These are phyloP conservation scores for Petrolisthes cinctipes DNA, from an alignment of 2,888 invertebrate genomes.

Conservation along the genomic window DNA sequence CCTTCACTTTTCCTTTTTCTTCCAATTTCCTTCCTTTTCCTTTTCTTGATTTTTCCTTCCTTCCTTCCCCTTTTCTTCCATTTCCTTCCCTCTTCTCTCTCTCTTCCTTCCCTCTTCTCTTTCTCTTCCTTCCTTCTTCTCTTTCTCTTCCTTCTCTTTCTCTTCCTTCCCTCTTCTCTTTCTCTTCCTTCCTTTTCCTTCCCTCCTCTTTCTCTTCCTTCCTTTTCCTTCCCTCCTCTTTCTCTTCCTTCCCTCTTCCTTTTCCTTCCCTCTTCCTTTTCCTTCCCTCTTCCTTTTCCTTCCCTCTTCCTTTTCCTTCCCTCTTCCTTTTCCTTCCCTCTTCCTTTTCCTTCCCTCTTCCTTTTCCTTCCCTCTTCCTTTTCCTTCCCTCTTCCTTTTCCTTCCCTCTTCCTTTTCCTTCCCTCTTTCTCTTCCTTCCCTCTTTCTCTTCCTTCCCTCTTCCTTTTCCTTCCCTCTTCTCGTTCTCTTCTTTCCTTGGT, in stretches of 20 bases:
- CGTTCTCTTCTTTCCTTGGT: not conserved
- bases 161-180: not conserved
- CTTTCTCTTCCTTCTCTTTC: not conserved
- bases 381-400: not conserved
- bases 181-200: not conserved
- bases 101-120: not conserved
- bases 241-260: not conserved
- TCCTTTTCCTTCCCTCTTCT: not conserved
- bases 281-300: not conserved
- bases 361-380: not conserved
- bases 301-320: not conserved
- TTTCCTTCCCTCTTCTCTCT: not conserved
- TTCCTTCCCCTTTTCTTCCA: not conserved
- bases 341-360: not conserved
- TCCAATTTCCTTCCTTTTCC: not conserved
- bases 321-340: not conserved
- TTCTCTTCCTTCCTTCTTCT: not conserved
- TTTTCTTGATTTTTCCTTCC: not conserved
- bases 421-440: not conserved
- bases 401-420: not conserved
- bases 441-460: not conserved
- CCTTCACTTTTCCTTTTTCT: not conserved
- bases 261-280: not conserved
- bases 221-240: not conserved
- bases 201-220: not conserved